phyloP scores from a whole-genome alignment of 2,888 invertebrate genomes.

The Imbricaverruca yamaguchii region DNA sequence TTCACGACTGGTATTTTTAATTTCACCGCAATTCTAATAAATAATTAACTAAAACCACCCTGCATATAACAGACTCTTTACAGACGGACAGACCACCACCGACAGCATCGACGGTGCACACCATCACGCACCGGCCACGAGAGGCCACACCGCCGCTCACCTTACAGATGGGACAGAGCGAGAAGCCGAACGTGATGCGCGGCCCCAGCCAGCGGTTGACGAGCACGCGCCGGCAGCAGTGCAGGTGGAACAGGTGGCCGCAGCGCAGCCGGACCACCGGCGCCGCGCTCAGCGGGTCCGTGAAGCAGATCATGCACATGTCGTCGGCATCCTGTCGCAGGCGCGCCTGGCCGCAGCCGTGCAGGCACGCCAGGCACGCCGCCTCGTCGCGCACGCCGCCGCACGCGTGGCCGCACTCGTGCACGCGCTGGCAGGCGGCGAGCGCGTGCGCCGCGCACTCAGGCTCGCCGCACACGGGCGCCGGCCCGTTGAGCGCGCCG shows the following conservation, averaged over 20 bases:
- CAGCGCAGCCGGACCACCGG: slow-evolving; percentile 80
- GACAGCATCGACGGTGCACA: no score
- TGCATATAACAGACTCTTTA: no score
- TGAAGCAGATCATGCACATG: slow-evolving; percentile 99
- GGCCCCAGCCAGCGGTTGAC: slow-evolving; percentile 89
- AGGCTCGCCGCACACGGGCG: slow-evolving; percentile 81
- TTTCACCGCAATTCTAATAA: no score
- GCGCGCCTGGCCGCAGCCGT: slow-evolving; percentile 57
- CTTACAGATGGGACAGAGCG: slow-evolving; percentile 95
- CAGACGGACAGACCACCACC: no score
- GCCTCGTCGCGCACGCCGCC: slow-evolving; percentile 82
- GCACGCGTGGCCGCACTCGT: slow-evolving; percentile 84
- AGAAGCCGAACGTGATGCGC: slow-evolving; percentile 90
- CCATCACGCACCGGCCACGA: no score
- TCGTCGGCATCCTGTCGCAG: slow-evolving; percentile 95
- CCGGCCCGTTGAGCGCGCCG: slow-evolving; percentile 55
- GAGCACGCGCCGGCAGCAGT: slow-evolving; percentile 79
- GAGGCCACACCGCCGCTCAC: slow-evolving; percentile 43
- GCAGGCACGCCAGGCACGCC: slow-evolving; percentile 80
- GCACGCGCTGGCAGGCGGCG: slow-evolving; percentile 72
- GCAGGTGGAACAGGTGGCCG: slow-evolving; percentile 91
- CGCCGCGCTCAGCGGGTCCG: slow-evolving; percentile 89
- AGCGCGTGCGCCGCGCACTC: slow-evolving; percentile 78
- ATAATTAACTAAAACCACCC: no score
- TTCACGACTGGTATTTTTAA: no score